Conservation (phyloP, 2,888 invertebrate genomes). For the Lithosia quadra region DNA sequence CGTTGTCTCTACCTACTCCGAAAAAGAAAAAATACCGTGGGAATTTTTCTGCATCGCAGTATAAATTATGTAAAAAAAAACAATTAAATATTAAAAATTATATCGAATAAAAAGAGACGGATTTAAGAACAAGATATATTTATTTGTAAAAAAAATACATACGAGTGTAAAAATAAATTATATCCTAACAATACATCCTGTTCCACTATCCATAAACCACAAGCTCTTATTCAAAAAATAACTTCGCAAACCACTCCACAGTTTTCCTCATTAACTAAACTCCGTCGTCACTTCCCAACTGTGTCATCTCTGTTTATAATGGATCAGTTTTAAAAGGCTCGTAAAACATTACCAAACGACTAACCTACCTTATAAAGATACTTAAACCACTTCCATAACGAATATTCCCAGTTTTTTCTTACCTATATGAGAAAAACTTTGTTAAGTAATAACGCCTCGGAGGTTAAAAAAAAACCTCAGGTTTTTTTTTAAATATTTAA, state of each 20-base stretch:
- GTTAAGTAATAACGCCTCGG: conserved; percentile 3
- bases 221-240: conserved; percentile 12
- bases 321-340: conserved; percentile 56
- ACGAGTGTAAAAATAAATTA: background rate
- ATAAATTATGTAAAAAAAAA: background rate
- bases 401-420: conserved; percentile 30
- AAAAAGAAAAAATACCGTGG: too few relatives aligned
- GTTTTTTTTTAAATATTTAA: too few relatives aligned
- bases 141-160: too few relatives aligned
- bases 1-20: too few relatives aligned
- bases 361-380: conserved; percentile 41
- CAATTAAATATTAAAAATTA: background rate
- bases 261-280: conserved; percentile 31
- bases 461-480: background rate
- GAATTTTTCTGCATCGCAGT: too few relatives aligned
- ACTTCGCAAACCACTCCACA: conserved; percentile 37
- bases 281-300: conserved; percentile 48
- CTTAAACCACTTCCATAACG: conserved; percentile 40
- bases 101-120: too few relatives aligned
- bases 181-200: background rate
- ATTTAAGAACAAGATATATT: too few relatives aligned
- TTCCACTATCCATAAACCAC: conserved; percentile 11
- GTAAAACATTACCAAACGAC: conserved; percentile 46
- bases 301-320: conserved; percentile 53
- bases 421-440: conserved; percentile 11